Percentiles rank a stretch among this genome's conserved stretches.
These are phyloP conservation scores for Merops nubicus DNA, from an alignment of 2,113 vertebrate genomes.

Conservation along the genomic window DNA sequence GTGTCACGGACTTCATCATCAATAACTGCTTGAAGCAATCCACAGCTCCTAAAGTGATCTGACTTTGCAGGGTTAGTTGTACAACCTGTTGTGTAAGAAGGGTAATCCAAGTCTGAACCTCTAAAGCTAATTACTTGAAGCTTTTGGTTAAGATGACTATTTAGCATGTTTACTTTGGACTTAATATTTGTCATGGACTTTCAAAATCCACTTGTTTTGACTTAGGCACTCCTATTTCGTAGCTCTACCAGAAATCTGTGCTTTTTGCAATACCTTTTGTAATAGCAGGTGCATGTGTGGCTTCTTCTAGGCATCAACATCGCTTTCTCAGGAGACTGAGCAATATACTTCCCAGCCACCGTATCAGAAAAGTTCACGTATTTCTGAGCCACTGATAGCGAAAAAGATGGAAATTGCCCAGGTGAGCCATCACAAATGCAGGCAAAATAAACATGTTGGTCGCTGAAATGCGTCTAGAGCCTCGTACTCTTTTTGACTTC, in stretches of 20 bases:
- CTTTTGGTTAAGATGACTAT: background rate
- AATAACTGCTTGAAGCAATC: background rate
- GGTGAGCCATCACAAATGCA: conserved; percentile 14
- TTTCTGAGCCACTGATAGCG: conserved; percentile 52
- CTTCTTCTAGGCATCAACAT: conserved; percentile 28
- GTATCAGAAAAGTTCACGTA: conserved; percentile 54
- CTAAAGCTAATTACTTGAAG: background rate
- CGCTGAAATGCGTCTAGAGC: background rate
- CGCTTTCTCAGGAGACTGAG: conserved; percentile 60
- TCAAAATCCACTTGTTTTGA: background rate
- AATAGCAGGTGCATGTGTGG: background rate
- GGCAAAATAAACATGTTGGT: background rate
- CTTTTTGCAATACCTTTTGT: background rate
- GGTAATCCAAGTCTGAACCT: background rate
- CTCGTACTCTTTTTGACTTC: background rate
- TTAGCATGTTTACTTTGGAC: background rate
- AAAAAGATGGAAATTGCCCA: conserved; percentile 61
- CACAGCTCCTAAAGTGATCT: background rate
- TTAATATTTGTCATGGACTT: background rate
- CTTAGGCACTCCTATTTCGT: background rate
- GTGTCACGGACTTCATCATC: background rate
- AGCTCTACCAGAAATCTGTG: background rate
- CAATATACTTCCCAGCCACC: conserved; percentile 69
- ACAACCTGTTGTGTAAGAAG: background rate
- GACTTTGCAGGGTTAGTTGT: background rate